Base-by-base conservation (phyloP, 2,888 invertebrate species). In the Zygothrica quintamaculata region DNA sequence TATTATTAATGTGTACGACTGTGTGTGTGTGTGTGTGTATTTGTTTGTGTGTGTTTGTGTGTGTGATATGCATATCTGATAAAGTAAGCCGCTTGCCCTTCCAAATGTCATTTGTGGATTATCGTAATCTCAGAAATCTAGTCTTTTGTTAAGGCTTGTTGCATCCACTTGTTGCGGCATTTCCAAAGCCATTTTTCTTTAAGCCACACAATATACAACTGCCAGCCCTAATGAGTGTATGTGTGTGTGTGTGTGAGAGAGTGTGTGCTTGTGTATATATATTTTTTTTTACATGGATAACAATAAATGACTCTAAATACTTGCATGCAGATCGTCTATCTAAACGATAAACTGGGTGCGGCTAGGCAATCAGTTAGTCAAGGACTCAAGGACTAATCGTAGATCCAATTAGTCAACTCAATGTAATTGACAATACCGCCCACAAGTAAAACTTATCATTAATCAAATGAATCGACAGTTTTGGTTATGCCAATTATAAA, bases 291-390 rank as follows among this genome's bases (percentile, higher is more conserved):
- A 74, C 61, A 67, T 73, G 73, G 48, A 70, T 74, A 53, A 44
- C 69, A 69, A 70, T 81, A 85, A 77, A 74, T 77, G 86, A 84
- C 73, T 78, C 52, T 40, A 69, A 72, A 55, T 62, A 65, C 65
- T 61, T 43, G 46, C 73, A 59, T 61, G 74, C 60, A 65, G 78
- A 78, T 78, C 76, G 60, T 42, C 58, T 65, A 78, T 78, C 84
- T 74, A 18, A 13, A 18, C 36, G 42, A 48, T 12, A 46, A 51
- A 42, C 48, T 46, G 53, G 57, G 39, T 65, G 57, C 52, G 52
- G 40, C 70, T 9, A 6, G 51, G 55, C 69, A 48, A 70, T 73
- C 74, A 42, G 56, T 33, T 15, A 2, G 25, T 11, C 25, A 46
- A 48, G 50, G 68, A 50, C 46, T 39, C 18, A n/a, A n/a, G 34